These are phyloP conservation scores for Megalonaias nervosa DNA, from an alignment of 1,140 invertebrate genomes.

Conservation along the genomic window DNA sequence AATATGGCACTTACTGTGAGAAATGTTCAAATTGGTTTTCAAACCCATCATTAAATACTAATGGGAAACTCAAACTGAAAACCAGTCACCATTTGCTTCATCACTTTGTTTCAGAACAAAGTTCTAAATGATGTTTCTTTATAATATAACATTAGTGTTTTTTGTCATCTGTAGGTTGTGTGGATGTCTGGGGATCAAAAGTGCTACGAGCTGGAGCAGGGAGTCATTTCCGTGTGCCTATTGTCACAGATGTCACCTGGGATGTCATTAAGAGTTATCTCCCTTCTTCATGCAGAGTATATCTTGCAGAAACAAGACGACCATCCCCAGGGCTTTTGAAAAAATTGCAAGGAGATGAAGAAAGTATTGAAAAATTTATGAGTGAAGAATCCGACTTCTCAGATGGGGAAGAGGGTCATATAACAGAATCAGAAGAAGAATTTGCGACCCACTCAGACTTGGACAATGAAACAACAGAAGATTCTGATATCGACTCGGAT, in stretches of 20 bases:
- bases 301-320: slow-evolving; percentile 75
- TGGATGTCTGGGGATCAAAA: slow-evolving; percentile 91
- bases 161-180: slow-evolving; percentile 79
- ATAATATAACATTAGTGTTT: neutral
- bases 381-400: slow-evolving; percentile 1
- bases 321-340: slow-evolving; percentile 47
- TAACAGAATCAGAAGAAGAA: neutral
- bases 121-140: neutral
- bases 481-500: slow-evolving; percentile 4
- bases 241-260: slow-evolving; percentile 79
- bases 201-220: slow-evolving; percentile 86
- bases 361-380: slow-evolving; percentile 6
- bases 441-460: neutral
- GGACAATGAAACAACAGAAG: neutral
- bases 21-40: too few relatives aligned
- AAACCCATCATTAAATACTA: too few relatives aligned
- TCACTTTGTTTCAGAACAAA: neutral
- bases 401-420: neutral
- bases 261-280: slow-evolving; percentile 76
- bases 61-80: too few relatives aligned
- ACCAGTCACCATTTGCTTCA: too few relatives aligned
- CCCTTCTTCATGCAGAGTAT: slow-evolving; percentile 72
- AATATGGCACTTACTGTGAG: too few relatives aligned
- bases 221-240: slow-evolving; percentile 85
- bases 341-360: slow-evolving; percentile 63